These are phyloP conservation scores for Sorex fumeus DNA, from an alignment of 2,113 vertebrate genomes.

Conservation along the genomic window DNA sequence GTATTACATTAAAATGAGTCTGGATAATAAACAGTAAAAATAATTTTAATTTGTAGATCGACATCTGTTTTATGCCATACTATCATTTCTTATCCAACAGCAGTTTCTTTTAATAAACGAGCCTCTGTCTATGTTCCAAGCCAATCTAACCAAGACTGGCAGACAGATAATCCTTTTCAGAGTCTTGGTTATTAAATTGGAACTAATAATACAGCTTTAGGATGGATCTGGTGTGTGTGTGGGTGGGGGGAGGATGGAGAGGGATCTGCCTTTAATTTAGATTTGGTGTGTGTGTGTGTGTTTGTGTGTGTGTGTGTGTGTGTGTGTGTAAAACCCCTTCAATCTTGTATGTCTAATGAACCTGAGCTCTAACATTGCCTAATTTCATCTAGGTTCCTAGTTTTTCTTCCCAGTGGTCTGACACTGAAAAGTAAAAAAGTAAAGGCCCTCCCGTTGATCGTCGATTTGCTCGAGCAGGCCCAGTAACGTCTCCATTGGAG, in stretches of 20 bases:
- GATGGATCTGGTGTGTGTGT: no score
- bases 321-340: neutral
- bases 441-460: no score
- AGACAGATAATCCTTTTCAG: neutral
- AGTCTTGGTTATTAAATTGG: neutral
- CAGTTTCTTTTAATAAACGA: neutral
- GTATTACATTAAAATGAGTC: constrained; percentile 9
- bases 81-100: constrained; percentile 15
- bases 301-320: neutral
- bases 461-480: no score
- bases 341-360: constrained; percentile 37
- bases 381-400: constrained; percentile 28
- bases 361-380: neutral
- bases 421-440: no score
- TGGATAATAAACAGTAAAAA: constrained; percentile 45
- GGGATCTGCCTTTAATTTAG: no score
- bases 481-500: no score
- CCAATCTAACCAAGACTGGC: constrained; percentile 16
- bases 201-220: neutral
- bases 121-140: neutral
- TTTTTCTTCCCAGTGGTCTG: constrained; percentile 46
- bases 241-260: no score
- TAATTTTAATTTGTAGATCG: constrained; percentile 28
- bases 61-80: neutral
- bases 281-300: no score